Percentiles rank a stretch among this genome's conserved stretches.
Evolutionary conservation across 30 jellyfish, hydroid and myxozoan species (phyloP).

Genomic region (Cassiopea andromeda): DNA sequence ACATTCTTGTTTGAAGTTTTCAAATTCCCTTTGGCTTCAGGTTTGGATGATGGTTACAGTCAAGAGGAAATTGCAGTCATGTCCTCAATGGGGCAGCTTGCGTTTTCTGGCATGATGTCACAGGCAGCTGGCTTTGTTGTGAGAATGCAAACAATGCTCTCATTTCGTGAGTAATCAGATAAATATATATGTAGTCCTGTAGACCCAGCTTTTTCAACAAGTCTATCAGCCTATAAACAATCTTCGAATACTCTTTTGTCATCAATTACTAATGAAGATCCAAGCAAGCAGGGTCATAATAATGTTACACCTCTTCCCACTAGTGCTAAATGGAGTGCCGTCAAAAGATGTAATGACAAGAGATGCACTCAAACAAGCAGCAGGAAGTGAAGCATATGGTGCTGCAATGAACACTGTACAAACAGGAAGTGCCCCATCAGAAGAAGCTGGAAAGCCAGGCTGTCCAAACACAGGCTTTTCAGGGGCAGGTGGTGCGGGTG

Average conservation of each 20-base stretch:
- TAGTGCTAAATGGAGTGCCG: constrained; percentile 91
- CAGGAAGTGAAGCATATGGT: constrained; percentile 62
- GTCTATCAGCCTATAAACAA: background rate
- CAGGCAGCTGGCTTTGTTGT: constrained; percentile 86
- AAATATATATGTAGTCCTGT: background rate
- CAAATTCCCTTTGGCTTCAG: constrained; percentile 18
- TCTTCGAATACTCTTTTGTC: background rate
- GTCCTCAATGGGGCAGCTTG: constrained; percentile 92
- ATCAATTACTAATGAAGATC: too few relatives aligned
- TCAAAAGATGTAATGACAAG: constrained; percentile 68
- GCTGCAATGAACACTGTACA: constrained; percentile 80
- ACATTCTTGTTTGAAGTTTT: too few relatives aligned
- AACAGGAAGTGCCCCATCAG: constrained; percentile 94
- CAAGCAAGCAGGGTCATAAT: background rate
- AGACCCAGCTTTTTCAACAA: background rate
- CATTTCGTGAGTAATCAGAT: constrained; percentile 73
- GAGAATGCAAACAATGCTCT: constrained; percentile 75
- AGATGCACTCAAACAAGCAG: constrained; percentile 79
- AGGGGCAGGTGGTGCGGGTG: constrained; percentile 68
- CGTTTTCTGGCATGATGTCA: constrained; percentile 88
- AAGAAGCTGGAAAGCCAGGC: constrained; percentile 90
- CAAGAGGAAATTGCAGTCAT: constrained; percentile 87
- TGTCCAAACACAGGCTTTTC: constrained; percentile 59
- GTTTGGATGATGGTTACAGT: constrained; percentile 92
- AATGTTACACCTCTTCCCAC: background rate